Conservation (phyloP, 2,113 vertebrate genomes). For the Vicugna pacos region DNA sequence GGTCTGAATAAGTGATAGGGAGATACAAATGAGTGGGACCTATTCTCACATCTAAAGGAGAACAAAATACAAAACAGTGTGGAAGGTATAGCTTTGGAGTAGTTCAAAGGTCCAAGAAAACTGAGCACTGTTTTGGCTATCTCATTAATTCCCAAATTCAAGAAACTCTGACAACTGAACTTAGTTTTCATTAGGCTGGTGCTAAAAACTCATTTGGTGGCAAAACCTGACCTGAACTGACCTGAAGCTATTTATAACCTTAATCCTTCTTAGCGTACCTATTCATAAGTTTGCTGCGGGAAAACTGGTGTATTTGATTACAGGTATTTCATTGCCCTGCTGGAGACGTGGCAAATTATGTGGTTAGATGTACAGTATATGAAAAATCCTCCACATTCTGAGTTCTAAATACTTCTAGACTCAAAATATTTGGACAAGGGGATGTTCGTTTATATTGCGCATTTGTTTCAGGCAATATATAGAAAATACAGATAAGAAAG, state of each 20-base stretch:
- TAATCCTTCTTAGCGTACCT: slow-evolving; percentile 29
- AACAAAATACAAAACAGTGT: background rate
- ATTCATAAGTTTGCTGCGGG: slow-evolving; percentile 26
- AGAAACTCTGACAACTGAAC: background rate
- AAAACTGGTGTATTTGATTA: slow-evolving; percentile 56
- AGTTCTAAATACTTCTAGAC: slow-evolving; percentile 12
- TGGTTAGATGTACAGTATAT: background rate
- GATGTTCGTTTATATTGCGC: background rate
- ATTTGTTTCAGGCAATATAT: slow-evolving; percentile 8
- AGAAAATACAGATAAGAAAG: slow-evolving; percentile 40
- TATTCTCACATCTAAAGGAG: slow-evolving; percentile 2
- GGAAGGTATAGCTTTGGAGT: background rate
- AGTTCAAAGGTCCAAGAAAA: background rate
- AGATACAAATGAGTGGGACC: background rate
- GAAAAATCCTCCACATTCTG: slow-evolving; percentile 2
- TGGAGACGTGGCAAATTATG: background rate
- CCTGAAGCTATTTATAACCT: slow-evolving; percentile 65
- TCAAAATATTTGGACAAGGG: slow-evolving; percentile 9
- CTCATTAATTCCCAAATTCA: slow-evolving; percentile 46
- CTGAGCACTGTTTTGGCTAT: background rate
- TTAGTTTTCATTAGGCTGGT: slow-evolving; percentile 48
- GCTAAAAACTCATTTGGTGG: slow-evolving; percentile 56
- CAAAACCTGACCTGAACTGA: slow-evolving; percentile 57
- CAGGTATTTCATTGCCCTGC: slow-evolving; percentile 17
- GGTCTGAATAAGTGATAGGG: background rate